Base-by-base conservation (phyloP, 1,140 invertebrate genomes). In the Pemphigus obesinymphae region DNA sequence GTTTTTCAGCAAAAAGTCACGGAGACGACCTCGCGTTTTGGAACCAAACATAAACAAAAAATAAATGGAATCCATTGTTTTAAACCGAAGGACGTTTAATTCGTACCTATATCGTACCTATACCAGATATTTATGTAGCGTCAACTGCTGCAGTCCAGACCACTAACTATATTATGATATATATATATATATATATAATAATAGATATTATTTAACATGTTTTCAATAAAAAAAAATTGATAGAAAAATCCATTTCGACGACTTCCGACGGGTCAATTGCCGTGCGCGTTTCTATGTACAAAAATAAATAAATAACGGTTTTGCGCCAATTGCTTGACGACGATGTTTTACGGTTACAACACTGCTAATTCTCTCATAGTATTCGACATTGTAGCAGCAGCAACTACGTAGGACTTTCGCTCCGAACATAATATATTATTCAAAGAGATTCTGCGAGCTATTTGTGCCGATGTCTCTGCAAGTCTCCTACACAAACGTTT, bases 261-360 rank as follows among this genome's bases (percentile, higher is more conserved):
- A 11, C 43, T 45, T 45, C 13, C 17, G 61, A 63, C 17, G 61
- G 7, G 61, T 20, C 17, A 29, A 63, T 20, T 31, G 58, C 29
- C 7, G 31, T 5, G 13, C 23, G 23, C 68, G 43, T 48, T 72
- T 72, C 20, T 63, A 15, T 66, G 43, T 23, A 8, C 23, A 68
- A 68, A 29, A 61, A 55, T 55, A 31, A 31, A 0, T 20, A 40
- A n/a, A 40, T 45, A 72, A 72, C 68, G 23, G 68, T 45, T 45
- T 72, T 48, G 23, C 68, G 40, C 40, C 68, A 45, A 43, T 72
- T 72, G 68, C 68, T 72, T 13, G 23, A 29, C 68, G 40, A 70
- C 66, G 43, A 72, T 23, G 17, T 72, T 72, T 72, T 72, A 72
- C 40, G 68, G 68, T 72, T 72, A 72, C 43, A 48, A 29, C 40